These are phyloP conservation scores for Mormoops blainvillei DNA, from an alignment of 2,113 vertebrate genomes.

Conservation along the genomic window DNA sequence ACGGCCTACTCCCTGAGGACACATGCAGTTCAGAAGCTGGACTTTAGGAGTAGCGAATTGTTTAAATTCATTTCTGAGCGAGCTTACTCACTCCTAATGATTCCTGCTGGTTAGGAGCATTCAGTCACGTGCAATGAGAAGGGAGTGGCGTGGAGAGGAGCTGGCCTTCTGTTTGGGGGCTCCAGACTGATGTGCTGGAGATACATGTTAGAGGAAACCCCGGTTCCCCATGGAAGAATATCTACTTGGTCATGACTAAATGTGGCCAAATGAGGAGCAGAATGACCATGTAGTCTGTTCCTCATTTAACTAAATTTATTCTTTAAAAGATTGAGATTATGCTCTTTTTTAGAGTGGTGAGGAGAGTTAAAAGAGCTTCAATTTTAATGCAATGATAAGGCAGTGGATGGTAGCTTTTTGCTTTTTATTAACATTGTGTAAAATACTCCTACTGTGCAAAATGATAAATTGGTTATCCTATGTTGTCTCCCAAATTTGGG, in stretches of 20 bases:
- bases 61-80: not conserved
- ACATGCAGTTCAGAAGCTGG: not conserved
- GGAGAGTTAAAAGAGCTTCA: not conserved
- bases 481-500: not conserved
- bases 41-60: not conserved
- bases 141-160: not conserved
- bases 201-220: not conserved
- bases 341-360: not conserved
- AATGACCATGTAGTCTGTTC: not conserved
- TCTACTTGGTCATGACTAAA: not conserved
- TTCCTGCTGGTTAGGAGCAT: not conserved
- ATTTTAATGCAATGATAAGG: not conserved
- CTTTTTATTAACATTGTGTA: not conserved
- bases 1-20: not conserved
- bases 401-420: not conserved
- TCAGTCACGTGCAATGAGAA: accelerated
- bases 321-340: not conserved
- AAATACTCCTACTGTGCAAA: not conserved
- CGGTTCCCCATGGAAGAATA: not conserved
- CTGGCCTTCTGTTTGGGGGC: not conserved
- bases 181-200: not conserved
- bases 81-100: not conserved
- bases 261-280: not conserved
- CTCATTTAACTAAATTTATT: not conserved
- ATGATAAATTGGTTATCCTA: not conserved